Evolutionary conservation across 2,888 invertebrate species (phyloP), one percentile per base, ranked within the genome.

Genomic region (Parnassius apollo): DNA sequence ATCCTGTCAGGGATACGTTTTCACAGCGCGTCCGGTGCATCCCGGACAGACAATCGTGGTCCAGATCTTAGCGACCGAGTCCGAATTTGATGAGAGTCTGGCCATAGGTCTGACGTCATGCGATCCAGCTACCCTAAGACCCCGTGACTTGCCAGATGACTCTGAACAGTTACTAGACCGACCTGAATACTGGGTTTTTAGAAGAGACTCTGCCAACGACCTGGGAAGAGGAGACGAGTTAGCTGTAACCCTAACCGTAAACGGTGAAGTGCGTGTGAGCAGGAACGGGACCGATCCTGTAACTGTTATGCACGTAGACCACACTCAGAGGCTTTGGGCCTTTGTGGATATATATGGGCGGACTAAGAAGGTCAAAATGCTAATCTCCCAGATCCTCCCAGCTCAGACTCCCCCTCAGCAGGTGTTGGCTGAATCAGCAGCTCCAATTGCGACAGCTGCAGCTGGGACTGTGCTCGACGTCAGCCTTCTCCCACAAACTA

Each of bases 161-260:
- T 96, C 98, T 0, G 98, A 98, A 79, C 94, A 96, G 60, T 89
- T 99, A 2, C 85, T 99, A 42, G 99, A 99, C 83, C 93, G 99
- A 48, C 97, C 96, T 0, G 99, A 99, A 77, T 99, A 99, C 83
- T 99, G 99, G 99, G 98, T 99, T 0, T 97, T 99, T 10, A 96
- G 97, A 75, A 96, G 98, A 75, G 98, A 99, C 79, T 96, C 98
- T 0, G 98, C 97, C 0, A 95, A 96, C 55, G 95, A 95, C 50
- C 95, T 98, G 0, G 94, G 96, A 65, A 93, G 95, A 53, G 97
- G 97, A 0, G 98, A 98, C 78, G 97, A 98, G 80, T 93, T 98
- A 9, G 95, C 96, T 42, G 97, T 98, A 75, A 95, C 95, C 42
- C 93, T 98, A 59, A 95, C 96, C 0, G 86, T 94, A 61, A 95